These are phyloP conservation scores for Pseudopodoces humilis DNA, from an alignment of 2,113 vertebrate species.

Conservation along the genomic window DNA sequence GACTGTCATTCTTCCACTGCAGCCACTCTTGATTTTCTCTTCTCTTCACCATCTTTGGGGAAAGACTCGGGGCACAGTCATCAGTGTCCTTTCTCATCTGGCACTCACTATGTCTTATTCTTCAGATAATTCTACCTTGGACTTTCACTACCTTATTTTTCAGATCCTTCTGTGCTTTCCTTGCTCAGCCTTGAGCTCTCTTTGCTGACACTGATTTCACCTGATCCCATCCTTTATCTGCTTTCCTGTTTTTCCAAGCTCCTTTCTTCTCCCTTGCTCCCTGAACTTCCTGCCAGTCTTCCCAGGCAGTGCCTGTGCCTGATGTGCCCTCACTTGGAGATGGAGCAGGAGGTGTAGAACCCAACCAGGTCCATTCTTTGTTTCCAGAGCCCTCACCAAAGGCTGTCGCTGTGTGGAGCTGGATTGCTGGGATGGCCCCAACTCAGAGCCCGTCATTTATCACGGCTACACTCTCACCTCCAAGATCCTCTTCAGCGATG, in stretches of 20 bases:
- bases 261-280: not conserved
- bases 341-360: not conserved
- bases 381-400: conserved; percentile 88
- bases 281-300: not conserved
- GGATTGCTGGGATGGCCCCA: conserved; percentile 93
- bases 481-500: conserved; percentile 92
- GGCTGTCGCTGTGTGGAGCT: conserved; percentile 95
- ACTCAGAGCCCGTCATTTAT: conserved; percentile 90
- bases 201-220: not conserved
- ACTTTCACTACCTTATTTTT: not conserved
- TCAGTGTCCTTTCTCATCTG: not conserved
- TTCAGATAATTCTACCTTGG: not conserved
- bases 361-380: conserved; percentile 22
- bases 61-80: not conserved
- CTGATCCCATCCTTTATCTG: not conserved
- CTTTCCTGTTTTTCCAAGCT: not conserved
- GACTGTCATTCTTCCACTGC: not conserved
- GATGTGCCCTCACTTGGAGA: not conserved
- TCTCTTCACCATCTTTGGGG: not conserved
- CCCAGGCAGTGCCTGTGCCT: not conserved
- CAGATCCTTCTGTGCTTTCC: not conserved
- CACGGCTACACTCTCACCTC: conserved; percentile 96
- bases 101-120: not conserved
- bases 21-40: not conserved
- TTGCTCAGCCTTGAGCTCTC: not conserved